Base-by-base conservation (phyloP, 2,888 invertebrate species). In the Dasypolia templi region DNA sequence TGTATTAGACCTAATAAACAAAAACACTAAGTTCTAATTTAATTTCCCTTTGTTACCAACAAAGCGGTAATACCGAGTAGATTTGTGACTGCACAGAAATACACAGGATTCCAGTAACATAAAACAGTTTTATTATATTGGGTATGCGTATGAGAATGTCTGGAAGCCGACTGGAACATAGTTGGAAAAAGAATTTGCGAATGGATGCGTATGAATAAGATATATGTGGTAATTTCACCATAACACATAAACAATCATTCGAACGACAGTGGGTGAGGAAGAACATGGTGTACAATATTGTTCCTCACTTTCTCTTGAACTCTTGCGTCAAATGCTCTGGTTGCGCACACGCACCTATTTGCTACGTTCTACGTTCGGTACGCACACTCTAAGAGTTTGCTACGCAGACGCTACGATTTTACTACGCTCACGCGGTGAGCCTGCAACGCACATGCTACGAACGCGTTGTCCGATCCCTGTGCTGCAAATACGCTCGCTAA, bases 11-110 rank as follows among this genome's bases (percentile, higher is more conserved):
- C 75, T 74, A 72, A 79, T 53, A 80, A 80, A 77, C 76, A 66
- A 49, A 75, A 77, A 61, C 56, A 61, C 29, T 64, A 81, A 56
- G 65, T 71, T 70, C 56, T 62, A 82, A 82, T 82, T 79, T 82
- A 71, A 77, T 82, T 58, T 82, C 51, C 32, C 78, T 82, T 65
- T 79, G 71, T 71, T 77, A 59, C 56, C 71, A 62, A 61, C 79
- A 68, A 82, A 77, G 35, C 64, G 55, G 62, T 51, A 59, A 59
- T 32, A 68, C 35, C 9, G 42, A 51, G 65, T 61, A 77, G 61
- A 79, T 77, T 82, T 82, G 78, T 82, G 55, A 71, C 39, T 59
- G 53, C 62, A 81, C 62, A 62, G 76, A 62, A 75, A 75, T 53
- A 26, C 49, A n/a, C 29, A 42, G 42, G 69, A 51, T 35, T 58